Evolutionary conservation across 2,888 invertebrate genomes (phyloP), one percentile per base, ranked within the genome.

Genomic region (Mythimna albipuncta): DNA sequence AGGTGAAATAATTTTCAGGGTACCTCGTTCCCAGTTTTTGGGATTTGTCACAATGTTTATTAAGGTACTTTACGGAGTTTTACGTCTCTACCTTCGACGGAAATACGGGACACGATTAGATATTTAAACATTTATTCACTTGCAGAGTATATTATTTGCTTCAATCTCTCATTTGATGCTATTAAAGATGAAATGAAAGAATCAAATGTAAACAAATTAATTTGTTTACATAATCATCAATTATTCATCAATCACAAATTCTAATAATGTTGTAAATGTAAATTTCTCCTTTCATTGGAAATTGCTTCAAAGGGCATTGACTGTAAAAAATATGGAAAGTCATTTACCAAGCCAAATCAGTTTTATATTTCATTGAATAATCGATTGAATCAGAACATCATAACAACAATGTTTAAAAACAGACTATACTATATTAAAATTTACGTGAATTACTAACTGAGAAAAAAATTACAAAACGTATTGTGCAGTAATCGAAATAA

Each of bases 11-110:
- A 80, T 72, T 72, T 67, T 65, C 35, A 10, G 62, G 32, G 38
- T 26, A 13, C 11, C 62, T 64, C 58, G 3, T 66, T 63, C 11
- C 57, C 38, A 57, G 44, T 78, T 61, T 50, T 35, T 64, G 52
- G 57, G 44, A 77, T 65, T 72, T 65, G 61, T 69, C 57, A 55
- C 59, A 52, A 79, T 69, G 61, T 82, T 77, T 77, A 57, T 61
- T 13, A 77, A 54, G 52, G 52, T 19, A 57, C 21, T 62, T 69
- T 69, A 47, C 19, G 6, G 38, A 64, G 32, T 66, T 57, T 61
- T 57, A 47, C 59, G 21, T 55, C n/a, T 19, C 47, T 47, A 19
- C 11, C 11, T 61, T 54, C 54, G 58, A 54, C 2, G 16, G 44
- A 71, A 58, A 69, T 69, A 71, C 19, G 26, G 5, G 21, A 44